These are phyloP conservation scores for Drosophila tristis DNA, from an alignment of 1,140 invertebrate species.

Conservation along the genomic window DNA sequence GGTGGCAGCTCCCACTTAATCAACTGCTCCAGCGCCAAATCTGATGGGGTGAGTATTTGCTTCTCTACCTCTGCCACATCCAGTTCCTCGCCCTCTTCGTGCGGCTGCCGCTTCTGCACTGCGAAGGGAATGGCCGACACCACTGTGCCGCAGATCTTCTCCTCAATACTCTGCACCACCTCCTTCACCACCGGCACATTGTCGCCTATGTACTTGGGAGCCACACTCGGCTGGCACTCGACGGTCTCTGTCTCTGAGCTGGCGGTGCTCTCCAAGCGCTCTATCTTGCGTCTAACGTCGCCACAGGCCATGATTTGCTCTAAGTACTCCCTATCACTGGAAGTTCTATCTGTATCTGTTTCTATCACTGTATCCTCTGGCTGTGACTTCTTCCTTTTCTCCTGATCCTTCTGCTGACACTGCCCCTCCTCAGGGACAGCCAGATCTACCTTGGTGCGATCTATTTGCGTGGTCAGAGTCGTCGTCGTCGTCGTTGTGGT, in stretches of 20 bases:
- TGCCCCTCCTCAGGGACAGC: slow-evolving; percentile 12
- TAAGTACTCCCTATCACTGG: slow-evolving; percentile 75
- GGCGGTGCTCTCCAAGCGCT: slow-evolving; percentile 68
- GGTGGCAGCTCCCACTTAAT: slow-evolving; percentile 55
- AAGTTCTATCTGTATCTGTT: slow-evolving; percentile 21
- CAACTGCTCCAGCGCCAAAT: slow-evolving; percentile 60
- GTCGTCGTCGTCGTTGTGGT: slow-evolving; percentile 46
- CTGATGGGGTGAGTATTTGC: slow-evolving; percentile 67
- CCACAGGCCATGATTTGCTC: slow-evolving; percentile 75
- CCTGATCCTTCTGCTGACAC: slow-evolving; percentile 22
- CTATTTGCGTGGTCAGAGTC: slow-evolving; percentile 55
- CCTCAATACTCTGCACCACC: slow-evolving; percentile 76
- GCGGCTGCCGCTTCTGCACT: slow-evolving; percentile 52
- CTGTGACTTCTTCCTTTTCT: no score
- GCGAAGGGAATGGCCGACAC: slow-evolving; percentile 71
- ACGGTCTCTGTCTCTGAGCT: slow-evolving; percentile 58
- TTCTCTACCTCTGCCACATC: slow-evolving; percentile 66
- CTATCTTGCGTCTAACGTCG: slow-evolving; percentile 74
- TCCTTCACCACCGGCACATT: slow-evolving; percentile 69
- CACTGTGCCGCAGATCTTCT: slow-evolving; percentile 58
- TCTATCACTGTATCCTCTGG: slow-evolving; percentile 24
- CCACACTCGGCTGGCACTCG: slow-evolving; percentile 12
- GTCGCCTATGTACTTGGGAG: slow-evolving; percentile 64
- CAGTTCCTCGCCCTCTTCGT: slow-evolving; percentile 32
- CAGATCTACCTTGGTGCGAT: slow-evolving; percentile 68